phyloP scores from a whole-genome alignment of 2,888 invertebrate species.

The Caenorhabditis sp. region DNA sequence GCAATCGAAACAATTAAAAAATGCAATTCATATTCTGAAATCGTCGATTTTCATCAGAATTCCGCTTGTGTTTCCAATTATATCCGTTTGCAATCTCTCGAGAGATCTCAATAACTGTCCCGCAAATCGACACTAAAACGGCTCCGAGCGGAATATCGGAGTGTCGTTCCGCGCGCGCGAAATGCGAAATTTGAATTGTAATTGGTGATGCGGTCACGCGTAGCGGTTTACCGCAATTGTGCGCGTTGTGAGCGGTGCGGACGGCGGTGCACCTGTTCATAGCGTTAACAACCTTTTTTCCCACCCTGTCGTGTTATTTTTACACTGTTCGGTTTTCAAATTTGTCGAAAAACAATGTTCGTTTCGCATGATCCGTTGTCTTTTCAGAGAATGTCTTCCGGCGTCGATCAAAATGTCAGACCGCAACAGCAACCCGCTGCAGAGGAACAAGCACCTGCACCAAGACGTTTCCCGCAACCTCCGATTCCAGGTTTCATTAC shows the following conservation, averaged over 20 bases:
- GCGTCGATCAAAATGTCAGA: neutral
- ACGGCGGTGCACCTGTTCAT: too few species aligned
- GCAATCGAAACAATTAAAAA: too few species aligned
- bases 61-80: neutral
- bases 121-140: constrained; percentile 25
- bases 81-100: neutral
- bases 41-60: too few species aligned
- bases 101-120: neutral
- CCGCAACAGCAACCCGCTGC: neutral
- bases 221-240: constrained; percentile 7
- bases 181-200: constrained; percentile 14
- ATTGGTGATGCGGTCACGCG: neutral
- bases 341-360: neutral
- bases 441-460: neutral
- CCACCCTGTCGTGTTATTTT: too few species aligned
- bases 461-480: neutral
- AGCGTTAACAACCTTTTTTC: too few species aligned
- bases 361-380: neutral
- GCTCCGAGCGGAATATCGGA: constrained; percentile 28
- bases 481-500: neutral
- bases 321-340: neutral
- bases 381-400: neutral
- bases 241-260: too few species aligned
- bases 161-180: constrained; percentile 43
- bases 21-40: too few species aligned